These are phyloP conservation scores for Xenopus laevis DNA, from an alignment of 2,113 vertebrate species.

Conservation along the genomic window DNA sequence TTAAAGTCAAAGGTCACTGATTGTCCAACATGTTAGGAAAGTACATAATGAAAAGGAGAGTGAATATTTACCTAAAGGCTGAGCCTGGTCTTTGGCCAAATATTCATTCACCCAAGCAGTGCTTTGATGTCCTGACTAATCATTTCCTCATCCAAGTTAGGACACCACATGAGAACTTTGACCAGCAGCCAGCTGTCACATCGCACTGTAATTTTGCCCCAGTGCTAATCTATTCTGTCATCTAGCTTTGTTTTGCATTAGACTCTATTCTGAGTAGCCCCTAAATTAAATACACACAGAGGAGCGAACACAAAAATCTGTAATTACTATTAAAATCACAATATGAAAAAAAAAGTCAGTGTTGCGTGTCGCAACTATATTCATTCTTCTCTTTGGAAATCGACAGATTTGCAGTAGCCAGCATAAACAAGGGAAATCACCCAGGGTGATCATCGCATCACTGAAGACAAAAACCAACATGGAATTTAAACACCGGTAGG, in stretches of 20 bases:
- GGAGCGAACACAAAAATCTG: too few relatives aligned
- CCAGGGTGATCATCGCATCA: too few relatives aligned
- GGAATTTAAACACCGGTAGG: too few relatives aligned
- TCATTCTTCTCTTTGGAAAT: too few relatives aligned
- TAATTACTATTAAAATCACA: too few relatives aligned
- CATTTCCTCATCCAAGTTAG: slow-evolving; percentile 63
- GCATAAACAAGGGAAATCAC: too few relatives aligned
- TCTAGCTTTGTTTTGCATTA: not conserved
- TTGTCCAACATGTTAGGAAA: slow-evolving; percentile 9
- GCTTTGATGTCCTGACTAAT: slow-evolving; percentile 70
- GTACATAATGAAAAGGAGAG: slow-evolving; percentile 40
- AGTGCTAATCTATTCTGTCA: not conserved
- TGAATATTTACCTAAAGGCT: slow-evolving; percentile 49
- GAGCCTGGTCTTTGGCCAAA: slow-evolving; percentile 51
- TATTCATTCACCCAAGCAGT: slow-evolving; percentile 52
- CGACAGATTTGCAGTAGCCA: too few relatives aligned
- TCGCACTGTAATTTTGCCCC: not conserved
- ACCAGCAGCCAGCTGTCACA: slow-evolving; percentile 57
- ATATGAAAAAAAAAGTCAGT: too few relatives aligned
- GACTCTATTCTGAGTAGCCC: not conserved
- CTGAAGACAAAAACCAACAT: too few relatives aligned
- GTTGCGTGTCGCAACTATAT: too few relatives aligned
- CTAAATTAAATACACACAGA: too few relatives aligned
- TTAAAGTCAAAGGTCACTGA: slow-evolving; percentile 27
- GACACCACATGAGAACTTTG: slow-evolving; percentile 60